These are phyloP conservation scores for Pluvianellus socialis DNA, from an alignment of 2,113 vertebrate species.

Conservation along the genomic window DNA sequence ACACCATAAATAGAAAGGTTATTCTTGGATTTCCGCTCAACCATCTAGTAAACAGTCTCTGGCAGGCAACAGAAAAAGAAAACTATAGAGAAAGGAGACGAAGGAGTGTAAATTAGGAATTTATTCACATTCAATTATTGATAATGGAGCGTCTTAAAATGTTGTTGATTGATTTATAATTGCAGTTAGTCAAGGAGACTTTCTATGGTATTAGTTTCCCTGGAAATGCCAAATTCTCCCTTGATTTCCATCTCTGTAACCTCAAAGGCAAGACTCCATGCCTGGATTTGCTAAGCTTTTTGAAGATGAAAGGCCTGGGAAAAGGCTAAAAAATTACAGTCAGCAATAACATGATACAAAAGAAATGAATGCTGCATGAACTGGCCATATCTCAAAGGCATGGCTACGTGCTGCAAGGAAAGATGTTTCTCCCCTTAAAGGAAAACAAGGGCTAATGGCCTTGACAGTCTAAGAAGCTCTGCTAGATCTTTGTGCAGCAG, in stretches of 20 bases:
- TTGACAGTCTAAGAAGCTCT: background rate
- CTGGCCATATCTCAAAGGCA: background rate
- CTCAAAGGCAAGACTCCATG: background rate
- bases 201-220: background rate
- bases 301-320: slow-evolving; percentile 55
- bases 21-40: slow-evolving; percentile 62
- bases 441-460: background rate
- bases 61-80: slow-evolving; percentile 16
- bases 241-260: background rate
- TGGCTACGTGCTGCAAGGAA: background rate
- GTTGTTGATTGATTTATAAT: background rate
- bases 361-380: background rate
- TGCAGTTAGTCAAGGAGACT: background rate
- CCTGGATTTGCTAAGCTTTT: slow-evolving; percentile 31
- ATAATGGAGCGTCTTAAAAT: background rate
- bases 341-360: background rate
- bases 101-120: slow-evolving; percentile 5
- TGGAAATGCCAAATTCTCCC: background rate
- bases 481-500: background rate
- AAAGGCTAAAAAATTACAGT: slow-evolving; percentile 13
- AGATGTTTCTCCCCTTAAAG: background rate
- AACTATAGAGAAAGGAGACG: background rate
- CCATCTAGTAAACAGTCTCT: slow-evolving; percentile 63
- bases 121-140: slow-evolving; percentile 34
- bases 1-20: slow-evolving; percentile 61